phyloP scores from a whole-genome alignment of 2,888 invertebrate genomes.

The Dorcus parallelipipedus region DNA sequence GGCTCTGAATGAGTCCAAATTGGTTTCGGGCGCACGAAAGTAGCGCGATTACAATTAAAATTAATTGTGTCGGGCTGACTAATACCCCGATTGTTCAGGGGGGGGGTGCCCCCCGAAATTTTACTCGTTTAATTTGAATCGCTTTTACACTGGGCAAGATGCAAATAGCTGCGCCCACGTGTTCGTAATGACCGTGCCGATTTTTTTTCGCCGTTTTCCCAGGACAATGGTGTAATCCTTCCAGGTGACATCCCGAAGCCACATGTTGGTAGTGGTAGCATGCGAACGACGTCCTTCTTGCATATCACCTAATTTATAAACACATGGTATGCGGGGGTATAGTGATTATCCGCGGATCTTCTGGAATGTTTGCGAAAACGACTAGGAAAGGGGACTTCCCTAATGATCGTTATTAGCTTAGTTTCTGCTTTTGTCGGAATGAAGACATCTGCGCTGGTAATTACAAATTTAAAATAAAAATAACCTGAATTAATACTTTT shows the following conservation, averaged over 20 bases:
- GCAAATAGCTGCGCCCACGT: no score
- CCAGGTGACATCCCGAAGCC: neutral
- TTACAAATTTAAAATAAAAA: no score
- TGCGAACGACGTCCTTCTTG: neutral
- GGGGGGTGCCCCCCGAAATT: neutral
- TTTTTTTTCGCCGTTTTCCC: neutral
- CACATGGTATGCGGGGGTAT: neutral
- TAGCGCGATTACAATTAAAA: constrained; percentile 17
- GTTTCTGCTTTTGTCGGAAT: no score
- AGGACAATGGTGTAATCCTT: no score
- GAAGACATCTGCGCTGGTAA: no score
- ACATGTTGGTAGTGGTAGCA: neutral
- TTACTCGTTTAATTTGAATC: neutral
- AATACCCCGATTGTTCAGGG: neutral
- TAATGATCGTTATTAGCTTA: no score
- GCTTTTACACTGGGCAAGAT: no score
- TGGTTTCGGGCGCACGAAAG: constrained; percentile 9
- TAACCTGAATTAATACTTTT: no score
- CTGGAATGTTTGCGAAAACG: no score
- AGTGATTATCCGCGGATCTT: neutral
- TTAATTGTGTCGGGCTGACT: constrained; percentile 15
- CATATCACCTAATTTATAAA: constrained; percentile 1
- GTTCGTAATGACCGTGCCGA: neutral
- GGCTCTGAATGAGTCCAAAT: constrained; percentile 22
- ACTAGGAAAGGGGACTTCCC: no score